A percentile compares a stretch with the other conserved stretches of the same genome.
Evolutionary conservation across 2,113 vertebrate genomes (phyloP).

Genomic region (Carassius gibelio): DNA sequence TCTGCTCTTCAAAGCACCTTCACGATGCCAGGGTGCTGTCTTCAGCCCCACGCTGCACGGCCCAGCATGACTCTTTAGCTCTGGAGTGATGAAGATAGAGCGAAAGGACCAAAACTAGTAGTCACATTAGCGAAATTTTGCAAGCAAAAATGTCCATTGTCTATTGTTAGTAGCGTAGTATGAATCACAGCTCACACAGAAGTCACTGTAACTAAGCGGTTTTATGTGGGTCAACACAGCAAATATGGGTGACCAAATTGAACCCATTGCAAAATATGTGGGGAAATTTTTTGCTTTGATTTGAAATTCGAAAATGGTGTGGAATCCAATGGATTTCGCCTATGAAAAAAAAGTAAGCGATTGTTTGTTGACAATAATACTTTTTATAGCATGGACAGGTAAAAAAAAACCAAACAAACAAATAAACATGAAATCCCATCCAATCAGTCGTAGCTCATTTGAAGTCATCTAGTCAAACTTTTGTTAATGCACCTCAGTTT

Average conservation of each 20-base stretch:
- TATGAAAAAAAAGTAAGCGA: background rate
- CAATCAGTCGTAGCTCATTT: background rate
- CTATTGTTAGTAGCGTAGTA: background rate
- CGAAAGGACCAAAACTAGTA: background rate
- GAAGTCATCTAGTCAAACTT: background rate
- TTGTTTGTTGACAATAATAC: background rate
- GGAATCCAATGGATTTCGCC: background rate
- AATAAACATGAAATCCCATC: background rate
- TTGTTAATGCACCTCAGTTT: background rate
- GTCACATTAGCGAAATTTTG: background rate
- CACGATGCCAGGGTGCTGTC: conserved; percentile 68
- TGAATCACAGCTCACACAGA: background rate
- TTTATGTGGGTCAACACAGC: background rate
- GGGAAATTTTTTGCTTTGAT: background rate
- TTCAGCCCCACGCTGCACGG: conserved; percentile 44
- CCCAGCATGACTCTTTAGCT: background rate
- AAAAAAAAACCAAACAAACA: background rate
- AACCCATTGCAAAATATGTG: background rate
- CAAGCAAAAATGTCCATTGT: background rate
- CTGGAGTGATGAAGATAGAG: background rate
- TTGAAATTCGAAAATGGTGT: background rate
- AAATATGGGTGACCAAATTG: background rate
- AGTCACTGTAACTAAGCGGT: background rate
- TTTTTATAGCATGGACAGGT: background rate
- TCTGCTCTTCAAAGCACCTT: conserved; percentile 78